phyloP scores from a whole-genome alignment of 2,113 vertebrate genomes.

The Chaenocephalus aceratus region DNA sequence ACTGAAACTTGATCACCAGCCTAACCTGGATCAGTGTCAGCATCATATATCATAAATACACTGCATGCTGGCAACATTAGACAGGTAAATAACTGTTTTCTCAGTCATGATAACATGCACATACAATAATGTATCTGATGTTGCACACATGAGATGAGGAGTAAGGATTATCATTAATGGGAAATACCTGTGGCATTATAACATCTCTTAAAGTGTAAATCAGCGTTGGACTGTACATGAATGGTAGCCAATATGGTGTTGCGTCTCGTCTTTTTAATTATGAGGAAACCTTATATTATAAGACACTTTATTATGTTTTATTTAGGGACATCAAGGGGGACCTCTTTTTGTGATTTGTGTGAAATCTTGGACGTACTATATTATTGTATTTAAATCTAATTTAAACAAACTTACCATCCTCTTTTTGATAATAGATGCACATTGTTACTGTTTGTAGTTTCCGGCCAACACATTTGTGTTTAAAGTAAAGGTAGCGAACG shows the following conservation, averaged over 20 bases:
- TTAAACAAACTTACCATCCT: conserved; percentile 72
- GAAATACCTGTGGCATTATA: neutral
- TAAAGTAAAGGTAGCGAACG: conserved; percentile 80
- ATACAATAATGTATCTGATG: too few species aligned
- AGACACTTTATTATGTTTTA: too few species aligned
- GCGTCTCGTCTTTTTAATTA: too few species aligned
- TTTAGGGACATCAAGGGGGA: too few species aligned
- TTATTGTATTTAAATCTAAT: neutral
- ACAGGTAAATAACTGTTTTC: neutral
- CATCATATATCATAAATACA: neutral
- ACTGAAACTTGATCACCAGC: neutral
- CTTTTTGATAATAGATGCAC: conserved; percentile 77
- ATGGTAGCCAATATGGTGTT: too few species aligned
- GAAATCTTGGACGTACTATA: too few species aligned
- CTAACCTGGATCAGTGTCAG: neutral
- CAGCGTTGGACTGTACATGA: too few species aligned
- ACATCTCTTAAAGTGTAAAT: too few species aligned
- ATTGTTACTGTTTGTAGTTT: conserved; percentile 52
- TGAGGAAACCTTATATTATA: too few species aligned
- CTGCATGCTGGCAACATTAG: neutral
- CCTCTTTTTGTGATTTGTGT: too few species aligned
- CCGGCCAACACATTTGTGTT: conserved; percentile 50
- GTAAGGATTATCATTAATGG: neutral
- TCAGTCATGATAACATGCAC: too few species aligned
- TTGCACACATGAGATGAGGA: too few species aligned